These are phyloP conservation scores for Pogonocherus hispidulus DNA, from an alignment of 2,888 invertebrate species.

Conservation along the genomic window DNA sequence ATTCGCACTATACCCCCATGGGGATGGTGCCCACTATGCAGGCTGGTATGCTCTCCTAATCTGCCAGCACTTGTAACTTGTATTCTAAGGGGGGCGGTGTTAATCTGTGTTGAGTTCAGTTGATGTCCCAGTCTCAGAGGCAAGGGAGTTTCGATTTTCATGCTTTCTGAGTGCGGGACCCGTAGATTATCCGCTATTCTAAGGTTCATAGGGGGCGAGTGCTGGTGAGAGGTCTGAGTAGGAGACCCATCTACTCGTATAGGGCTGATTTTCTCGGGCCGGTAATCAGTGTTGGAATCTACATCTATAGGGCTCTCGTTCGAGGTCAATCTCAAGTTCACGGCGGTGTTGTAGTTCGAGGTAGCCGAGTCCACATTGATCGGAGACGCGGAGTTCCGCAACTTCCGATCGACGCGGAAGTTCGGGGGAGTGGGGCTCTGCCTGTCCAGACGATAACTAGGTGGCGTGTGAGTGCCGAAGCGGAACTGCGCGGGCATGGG, in stretches of 20 bases:
- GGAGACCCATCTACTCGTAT: slow-evolving; percentile 57
- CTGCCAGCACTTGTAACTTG: slow-evolving; percentile 62
- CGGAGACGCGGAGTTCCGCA: slow-evolving; percentile 42
- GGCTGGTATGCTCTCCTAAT: slow-evolving; percentile 56
- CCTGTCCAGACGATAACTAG: slow-evolving; percentile 57
- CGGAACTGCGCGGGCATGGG: slow-evolving; percentile 68
- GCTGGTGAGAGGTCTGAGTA: slow-evolving; percentile 54
- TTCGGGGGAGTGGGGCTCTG: slow-evolving; percentile 59
- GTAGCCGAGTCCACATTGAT: slow-evolving; percentile 58
- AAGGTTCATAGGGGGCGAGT: slow-evolving; percentile 66
- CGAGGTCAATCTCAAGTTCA: slow-evolving; percentile 55
- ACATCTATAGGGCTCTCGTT: slow-evolving; percentile 63
- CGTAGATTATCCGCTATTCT: slow-evolving; percentile 59
- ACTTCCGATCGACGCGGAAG: slow-evolving; percentile 57
- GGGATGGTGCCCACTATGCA: slow-evolving; percentile 55
- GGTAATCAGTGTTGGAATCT: slow-evolving; percentile 56
- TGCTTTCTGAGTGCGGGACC: slow-evolving; percentile 42
- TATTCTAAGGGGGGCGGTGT: slow-evolving; percentile 63
- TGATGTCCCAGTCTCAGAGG: slow-evolving; percentile 62
- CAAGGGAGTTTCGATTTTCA: slow-evolving; percentile 61
- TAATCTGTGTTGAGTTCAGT: slow-evolving; percentile 54
- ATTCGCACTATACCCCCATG: slow-evolving; percentile 66
- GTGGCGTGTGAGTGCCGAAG: slow-evolving; percentile 63
- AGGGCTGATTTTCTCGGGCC: slow-evolving; percentile 56
- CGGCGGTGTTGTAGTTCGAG: slow-evolving; percentile 53